Evolutionary conservation across 1,140 invertebrate species (phyloP), one percentile per base, ranked within the genome.

Genomic region (Eumaeus atala): DNA sequence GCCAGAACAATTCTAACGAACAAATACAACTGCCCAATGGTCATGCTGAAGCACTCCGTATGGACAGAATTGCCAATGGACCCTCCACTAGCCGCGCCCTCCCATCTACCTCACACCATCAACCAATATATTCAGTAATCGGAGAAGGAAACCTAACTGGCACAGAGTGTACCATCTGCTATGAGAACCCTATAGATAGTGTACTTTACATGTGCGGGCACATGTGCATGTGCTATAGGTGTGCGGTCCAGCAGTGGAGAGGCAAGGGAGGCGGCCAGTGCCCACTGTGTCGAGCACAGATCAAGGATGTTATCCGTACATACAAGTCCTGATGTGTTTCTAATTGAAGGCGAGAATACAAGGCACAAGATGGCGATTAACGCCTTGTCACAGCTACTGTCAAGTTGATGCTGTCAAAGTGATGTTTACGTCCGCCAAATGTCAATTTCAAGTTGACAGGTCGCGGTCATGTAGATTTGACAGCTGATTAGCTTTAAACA

Each of bases 171-270:
- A 96, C 95, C 0, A 96, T 98, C 48, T 99, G 97, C 84, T 98
- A 96, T 74, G 97, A 98, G 78, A 92, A 95, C 65, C 91, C 92
- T 51, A 96, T 98, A 48, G 95, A 99, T 84, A 94, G 95, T 66
- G 97, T 98, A 16, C 88, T 99, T 14, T 98, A 99, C 76, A 96
- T 95, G 88, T 99, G 97, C 82, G 97, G 97, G 37, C 97, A 99
- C 88, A 97, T 99, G 95, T 99, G 97, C 74, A 97, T 98, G 96
- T 99, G 97, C 79, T 98, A 96, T 73, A 90, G 95, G n/a, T 98
- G 97, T 87, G 97, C 97, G 1, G 90, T 95, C 11, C 93, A 97
- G 65, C 95, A 98, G 72, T 97, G 96, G 94, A 89, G 93, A 38
- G 93, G 94, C 14, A 95, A 95, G 68, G 95, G 95, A 0, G 95